phyloP scores from a whole-genome alignment of 2,888 invertebrate genomes.

The Noctua pronuba region DNA sequence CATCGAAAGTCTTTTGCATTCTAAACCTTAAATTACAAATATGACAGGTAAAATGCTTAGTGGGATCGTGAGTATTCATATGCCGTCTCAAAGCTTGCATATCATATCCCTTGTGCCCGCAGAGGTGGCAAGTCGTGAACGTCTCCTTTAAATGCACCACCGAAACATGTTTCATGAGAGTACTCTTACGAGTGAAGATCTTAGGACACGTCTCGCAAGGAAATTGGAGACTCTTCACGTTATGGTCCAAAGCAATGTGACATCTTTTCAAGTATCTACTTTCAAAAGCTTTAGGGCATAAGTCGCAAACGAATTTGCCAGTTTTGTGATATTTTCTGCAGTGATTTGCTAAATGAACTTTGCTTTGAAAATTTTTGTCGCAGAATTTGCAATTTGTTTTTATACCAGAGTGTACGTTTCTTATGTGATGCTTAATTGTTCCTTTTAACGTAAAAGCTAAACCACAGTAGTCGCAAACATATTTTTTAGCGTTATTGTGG shows the following conservation, averaged over 20 bases:
- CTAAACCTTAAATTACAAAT: conserved; percentile 82
- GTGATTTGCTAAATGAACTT: conserved; percentile 46
- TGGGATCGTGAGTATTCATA: conserved; percentile 43
- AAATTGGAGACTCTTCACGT: conserved; percentile 38
- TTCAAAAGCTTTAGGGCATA: conserved; percentile 46
- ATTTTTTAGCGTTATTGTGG: conserved; percentile 68
- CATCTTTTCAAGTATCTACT: conserved; percentile 27
- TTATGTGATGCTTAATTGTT: conserved; percentile 71
- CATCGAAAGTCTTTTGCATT: conserved; percentile 23
- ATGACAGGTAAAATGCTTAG: conserved; percentile 77
- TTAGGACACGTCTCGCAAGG: conserved; percentile 39
- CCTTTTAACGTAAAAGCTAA: conserved; percentile 72
- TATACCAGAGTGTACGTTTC: conserved; percentile 60
- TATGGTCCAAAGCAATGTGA: conserved; percentile 37
- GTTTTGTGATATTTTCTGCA: conserved; percentile 39
- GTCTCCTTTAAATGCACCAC: conserved; percentile 60
- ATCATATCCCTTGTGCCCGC: conserved; percentile 59
- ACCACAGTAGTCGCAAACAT: conserved; percentile 75
- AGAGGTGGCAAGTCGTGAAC: conserved; percentile 57
- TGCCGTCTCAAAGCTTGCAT: conserved; percentile 50
- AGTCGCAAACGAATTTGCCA: conserved; percentile 44
- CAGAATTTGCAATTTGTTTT: conserved; percentile 50
- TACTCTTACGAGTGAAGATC: conserved; percentile 40
- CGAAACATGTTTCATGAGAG: conserved; percentile 36
- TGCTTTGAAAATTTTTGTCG: conserved; percentile 36